Evolutionary conservation across 2,888 invertebrate genomes (phyloP).

Genomic region (Drosophila emarginata): DNA sequence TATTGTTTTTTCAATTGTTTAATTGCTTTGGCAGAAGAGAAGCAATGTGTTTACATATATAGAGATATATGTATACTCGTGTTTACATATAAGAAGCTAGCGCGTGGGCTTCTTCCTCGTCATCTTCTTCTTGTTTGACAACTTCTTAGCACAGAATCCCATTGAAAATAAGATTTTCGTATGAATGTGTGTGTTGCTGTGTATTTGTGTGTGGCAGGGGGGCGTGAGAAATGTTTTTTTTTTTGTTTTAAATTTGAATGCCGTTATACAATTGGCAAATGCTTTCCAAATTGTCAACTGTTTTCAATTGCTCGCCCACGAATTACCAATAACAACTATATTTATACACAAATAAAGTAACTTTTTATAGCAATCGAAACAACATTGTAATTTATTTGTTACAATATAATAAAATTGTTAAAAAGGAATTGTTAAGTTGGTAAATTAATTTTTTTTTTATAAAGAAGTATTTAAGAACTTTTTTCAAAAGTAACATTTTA

Average conservation of each 20-base stretch:
- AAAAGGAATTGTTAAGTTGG: too few relatives aligned
- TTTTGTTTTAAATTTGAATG: too few relatives aligned
- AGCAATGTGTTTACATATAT: neutral
- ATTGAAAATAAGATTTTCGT: neutral
- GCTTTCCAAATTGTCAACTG: neutral
- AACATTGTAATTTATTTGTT: too few relatives aligned
- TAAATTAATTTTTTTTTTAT: too few relatives aligned
- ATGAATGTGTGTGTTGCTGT: neutral
- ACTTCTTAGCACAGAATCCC: neutral
- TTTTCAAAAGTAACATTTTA: too few relatives aligned
- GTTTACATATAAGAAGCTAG: slow-evolving; percentile 29
- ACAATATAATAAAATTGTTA: too few relatives aligned
- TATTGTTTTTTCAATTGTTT: slow-evolving; percentile 63
- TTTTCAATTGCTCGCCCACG: neutral
- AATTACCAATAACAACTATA: neutral
- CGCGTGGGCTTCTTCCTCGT: slow-evolving; percentile 53
- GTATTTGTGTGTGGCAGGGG: slow-evolving; percentile 10
- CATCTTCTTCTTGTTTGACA: neutral
- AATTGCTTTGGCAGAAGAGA: slow-evolving; percentile 29
- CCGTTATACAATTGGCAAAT: neutral
- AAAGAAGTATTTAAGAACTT: too few relatives aligned
- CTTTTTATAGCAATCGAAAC: too few relatives aligned
- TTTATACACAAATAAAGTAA: neutral
- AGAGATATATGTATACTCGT: too few relatives aligned
- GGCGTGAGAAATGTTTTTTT: slow-evolving; percentile 53